Percentiles rank a stretch among this genome's conserved stretches.
Conservation (phyloP, 2,797 vertebrate genomes). For the Falco rusticolus region DNA sequence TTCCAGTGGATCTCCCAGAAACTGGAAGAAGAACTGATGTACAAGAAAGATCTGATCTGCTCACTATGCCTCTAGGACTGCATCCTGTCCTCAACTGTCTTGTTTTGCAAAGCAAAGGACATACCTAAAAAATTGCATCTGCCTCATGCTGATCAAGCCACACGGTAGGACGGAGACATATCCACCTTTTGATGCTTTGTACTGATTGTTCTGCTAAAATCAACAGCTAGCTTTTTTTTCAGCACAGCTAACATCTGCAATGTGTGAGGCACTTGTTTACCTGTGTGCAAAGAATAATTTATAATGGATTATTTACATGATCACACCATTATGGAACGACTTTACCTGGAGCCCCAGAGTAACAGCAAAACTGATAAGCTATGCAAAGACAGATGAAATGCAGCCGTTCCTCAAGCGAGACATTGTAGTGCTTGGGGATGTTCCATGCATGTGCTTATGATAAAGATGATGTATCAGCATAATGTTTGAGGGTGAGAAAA, state of each 20-base stretch:
- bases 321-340: neutral
- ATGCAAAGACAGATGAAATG: neutral
- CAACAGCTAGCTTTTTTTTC: neutral
- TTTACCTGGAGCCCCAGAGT: neutral
- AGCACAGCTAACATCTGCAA: neutral
- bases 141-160: neutral
- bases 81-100: neutral
- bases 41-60: neutral
- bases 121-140: neutral
- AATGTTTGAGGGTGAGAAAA: neutral
- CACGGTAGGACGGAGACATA: neutral
- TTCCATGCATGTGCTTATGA: neutral
- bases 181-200: neutral
- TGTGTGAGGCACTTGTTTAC: neutral
- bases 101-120: neutral
- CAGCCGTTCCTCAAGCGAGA: neutral
- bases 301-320: neutral
- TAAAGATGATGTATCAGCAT: neutral
- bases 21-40: neutral
- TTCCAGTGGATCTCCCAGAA: constrained; percentile 29
- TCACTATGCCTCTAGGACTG: neutral
- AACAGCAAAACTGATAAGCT: neutral
- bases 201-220: constrained; percentile 10
- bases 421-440: neutral
- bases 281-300: neutral